Evolutionary conservation across 2,888 invertebrate species (phyloP).

Genomic region (Lysandra bellargus): DNA sequence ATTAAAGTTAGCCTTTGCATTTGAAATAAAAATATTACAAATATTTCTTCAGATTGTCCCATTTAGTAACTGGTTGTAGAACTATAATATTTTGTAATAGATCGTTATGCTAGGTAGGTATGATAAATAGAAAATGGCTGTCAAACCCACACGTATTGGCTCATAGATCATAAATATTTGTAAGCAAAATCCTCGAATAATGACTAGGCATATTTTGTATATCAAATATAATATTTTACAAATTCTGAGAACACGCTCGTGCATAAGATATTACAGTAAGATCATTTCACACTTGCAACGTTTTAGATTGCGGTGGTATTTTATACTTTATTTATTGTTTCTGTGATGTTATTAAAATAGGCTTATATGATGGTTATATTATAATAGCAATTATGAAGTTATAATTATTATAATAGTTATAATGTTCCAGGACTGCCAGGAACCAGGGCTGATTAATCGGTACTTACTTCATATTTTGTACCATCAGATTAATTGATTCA

Average conservation of each 20-base stretch:
- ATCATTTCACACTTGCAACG: neutral
- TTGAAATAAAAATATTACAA: neutral
- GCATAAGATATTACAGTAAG: neutral
- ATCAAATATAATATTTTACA: conserved; percentile 4
- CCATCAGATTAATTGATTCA: too few relatives aligned
- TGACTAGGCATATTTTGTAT: conserved; percentile 17
- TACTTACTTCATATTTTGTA: too few relatives aligned
- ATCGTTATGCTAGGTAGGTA: conserved; percentile 21
- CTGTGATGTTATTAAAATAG: too few relatives aligned
- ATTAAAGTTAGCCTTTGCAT: too few relatives aligned
- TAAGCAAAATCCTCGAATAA: conserved; percentile 9
- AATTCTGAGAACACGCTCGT: neutral
- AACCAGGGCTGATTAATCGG: too few relatives aligned
- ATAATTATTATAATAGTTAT: too few relatives aligned
- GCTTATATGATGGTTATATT: too few relatives aligned
- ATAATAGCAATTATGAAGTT: too few relatives aligned
- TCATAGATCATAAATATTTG: conserved; percentile 27
- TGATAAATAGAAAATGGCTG: conserved; percentile 28
- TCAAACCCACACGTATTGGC: conserved; percentile 22
- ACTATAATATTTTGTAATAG: neutral
- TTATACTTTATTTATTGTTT: too few relatives aligned
- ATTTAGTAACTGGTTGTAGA: neutral
- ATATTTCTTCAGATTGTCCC: neutral
- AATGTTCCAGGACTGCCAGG: too few relatives aligned
- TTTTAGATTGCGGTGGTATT: neutral